Evolutionary conservation across 35 echinoderm and acorn worm species (phyloP), one percentile per base, ranked within the genome.

Genomic region (Lytechinus pictus): DNA sequence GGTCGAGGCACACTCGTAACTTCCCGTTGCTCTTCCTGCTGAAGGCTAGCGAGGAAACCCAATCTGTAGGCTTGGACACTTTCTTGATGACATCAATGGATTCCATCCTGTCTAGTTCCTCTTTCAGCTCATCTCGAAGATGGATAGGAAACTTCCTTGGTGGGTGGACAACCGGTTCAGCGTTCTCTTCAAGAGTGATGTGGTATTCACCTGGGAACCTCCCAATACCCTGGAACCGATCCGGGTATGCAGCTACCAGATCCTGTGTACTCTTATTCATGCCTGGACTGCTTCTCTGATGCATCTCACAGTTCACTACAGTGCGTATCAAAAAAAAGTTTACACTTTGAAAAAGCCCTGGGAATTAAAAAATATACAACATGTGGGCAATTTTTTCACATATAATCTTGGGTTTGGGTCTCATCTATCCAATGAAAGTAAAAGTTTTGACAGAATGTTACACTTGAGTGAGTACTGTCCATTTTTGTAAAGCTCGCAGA

Each of bases 21-120:
- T n/a, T n/a, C 55, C 54, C 54, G 54, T 55, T 55, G 10, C 54
- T 55, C 10, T 55, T 55, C 54, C 54, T 96, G 54, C 54, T 55
- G 10, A 55, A 55, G 10, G 60, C 11, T 16, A 12, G 60, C 19
- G 14, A 66, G 9, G 9, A 16, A 13, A 66, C 96, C 95, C 96
- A 97, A 9, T 97, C 94, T 57, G 95, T 97, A 10, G 96, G 93
- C 61, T 98, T 94, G 8, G 94, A 97, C 29, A 98, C 94, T 28
- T 92, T 95, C 21, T 57, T 61, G 52, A 98, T 98, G n/a, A 98
- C 95, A 27, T 89, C 60, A 29, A 94, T 57, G 1, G 91, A 24
- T 16, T 96, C 95, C 97, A 97, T 97, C 21, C 91, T 94, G 12
- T 97, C 94, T 3, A 97, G 86, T 86, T 98, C 95, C 51, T 57